phyloP scores from a whole-genome alignment of 2,797 vertebrate species.

The Muraenolepis orangiensis region DNA sequence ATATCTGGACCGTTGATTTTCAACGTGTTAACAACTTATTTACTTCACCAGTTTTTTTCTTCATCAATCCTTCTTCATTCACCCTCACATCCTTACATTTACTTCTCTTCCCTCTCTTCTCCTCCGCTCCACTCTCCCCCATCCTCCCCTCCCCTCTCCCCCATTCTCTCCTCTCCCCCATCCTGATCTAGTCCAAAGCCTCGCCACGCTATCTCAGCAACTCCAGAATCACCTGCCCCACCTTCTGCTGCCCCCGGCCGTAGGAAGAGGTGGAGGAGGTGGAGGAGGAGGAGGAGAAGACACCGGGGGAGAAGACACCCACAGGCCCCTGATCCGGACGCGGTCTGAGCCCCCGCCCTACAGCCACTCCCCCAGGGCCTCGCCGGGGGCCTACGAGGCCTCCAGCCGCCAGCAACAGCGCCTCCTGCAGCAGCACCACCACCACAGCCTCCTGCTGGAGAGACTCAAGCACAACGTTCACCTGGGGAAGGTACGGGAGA shows the following conservation, averaged over 20 bases:
- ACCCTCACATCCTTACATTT: too few species aligned
- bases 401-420: conserved; percentile 44
- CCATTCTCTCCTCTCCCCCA: background rate
- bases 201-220: conserved; percentile 48
- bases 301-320: conserved; percentile 54
- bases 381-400: background rate
- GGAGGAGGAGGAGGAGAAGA: conserved; percentile 44
- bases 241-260: conserved; percentile 46
- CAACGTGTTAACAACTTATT: too few species aligned
- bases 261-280: conserved; percentile 42
- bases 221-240: conserved; percentile 38
- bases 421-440: conserved; percentile 70
- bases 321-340: conserved; percentile 81
- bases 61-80: too few species aligned
- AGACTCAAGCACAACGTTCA: conserved; percentile 70
- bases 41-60: too few species aligned
- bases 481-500: conserved; percentile 56
- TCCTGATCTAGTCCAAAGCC: conserved; percentile 47
- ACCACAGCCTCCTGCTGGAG: conserved; percentile 72
- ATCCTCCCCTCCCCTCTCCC: too few species aligned
- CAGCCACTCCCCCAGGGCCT: conserved; percentile 67
- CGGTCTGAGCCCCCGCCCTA: conserved; percentile 87
- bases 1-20: too few species aligned
- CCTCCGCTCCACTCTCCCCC: background rate
- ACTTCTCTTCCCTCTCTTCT: background rate